A percentile compares a stretch with the other conserved stretches of the same genome.
Evolutionary conservation across 2,797 vertebrate species (phyloP).

Genomic region (Malurus splendens): DNA sequence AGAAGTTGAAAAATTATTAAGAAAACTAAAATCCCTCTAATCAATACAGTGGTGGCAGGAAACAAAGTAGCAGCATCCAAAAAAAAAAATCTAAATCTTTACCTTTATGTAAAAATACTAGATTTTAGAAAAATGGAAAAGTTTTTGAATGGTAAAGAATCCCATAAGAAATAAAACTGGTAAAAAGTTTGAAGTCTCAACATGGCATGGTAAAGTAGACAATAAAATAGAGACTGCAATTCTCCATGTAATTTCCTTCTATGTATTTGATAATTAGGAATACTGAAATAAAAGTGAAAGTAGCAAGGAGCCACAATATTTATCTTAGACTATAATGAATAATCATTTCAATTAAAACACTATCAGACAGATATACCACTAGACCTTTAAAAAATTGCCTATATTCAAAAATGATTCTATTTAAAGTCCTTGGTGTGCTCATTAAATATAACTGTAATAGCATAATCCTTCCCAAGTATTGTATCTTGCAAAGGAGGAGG

Average conservation of each 20-base stretch:
- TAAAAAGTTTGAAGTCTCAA: background rate
- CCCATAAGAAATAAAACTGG: background rate
- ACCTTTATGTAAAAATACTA: background rate
- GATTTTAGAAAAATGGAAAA: background rate
- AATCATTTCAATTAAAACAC: background rate
- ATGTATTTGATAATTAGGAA: background rate
- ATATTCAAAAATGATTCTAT: background rate
- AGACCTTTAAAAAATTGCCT: background rate
- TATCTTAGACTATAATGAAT: background rate
- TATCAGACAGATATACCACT: background rate
- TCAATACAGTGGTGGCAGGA: accelerated
- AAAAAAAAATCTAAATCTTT: background rate
- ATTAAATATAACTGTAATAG: background rate
- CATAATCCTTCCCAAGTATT: background rate
- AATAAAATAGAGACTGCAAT: background rate
- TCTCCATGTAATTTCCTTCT: background rate
- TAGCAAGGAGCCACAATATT: background rate
- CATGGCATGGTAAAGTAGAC: background rate
- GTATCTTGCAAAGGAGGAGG: background rate
- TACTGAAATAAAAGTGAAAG: background rate
- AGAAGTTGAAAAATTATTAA: background rate
- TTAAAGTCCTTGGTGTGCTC: background rate
- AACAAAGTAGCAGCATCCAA: background rate
- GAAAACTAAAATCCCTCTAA: background rate
- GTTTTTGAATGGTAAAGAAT: background rate